Percentiles rank a stretch among this genome's conserved stretches.
Evolutionary conservation across 1,140 invertebrate genomes (phyloP).

Genomic region (Neodiprion virginianus): DNA sequence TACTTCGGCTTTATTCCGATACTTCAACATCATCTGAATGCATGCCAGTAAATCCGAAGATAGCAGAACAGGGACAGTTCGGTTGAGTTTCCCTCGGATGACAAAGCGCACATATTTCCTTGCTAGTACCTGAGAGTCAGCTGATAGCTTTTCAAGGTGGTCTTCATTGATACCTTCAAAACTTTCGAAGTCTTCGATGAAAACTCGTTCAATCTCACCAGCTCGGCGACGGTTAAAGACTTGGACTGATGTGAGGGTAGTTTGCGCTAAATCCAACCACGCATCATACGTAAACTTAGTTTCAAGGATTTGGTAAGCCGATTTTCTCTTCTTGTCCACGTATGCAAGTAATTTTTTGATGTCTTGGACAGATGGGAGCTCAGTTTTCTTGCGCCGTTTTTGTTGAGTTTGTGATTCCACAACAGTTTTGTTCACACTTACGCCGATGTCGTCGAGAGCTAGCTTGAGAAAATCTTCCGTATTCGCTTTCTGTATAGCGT

Average conservation of each 20-base stretch:
- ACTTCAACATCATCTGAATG: background rate
- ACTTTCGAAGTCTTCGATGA: slow-evolving; percentile 9
- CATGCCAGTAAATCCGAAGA: background rate
- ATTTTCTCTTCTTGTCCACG: slow-evolving; percentile 20
- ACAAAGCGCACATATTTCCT: slow-evolving; percentile 12
- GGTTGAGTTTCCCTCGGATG: slow-evolving; percentile 17
- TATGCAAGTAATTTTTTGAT: slow-evolving; percentile 28
- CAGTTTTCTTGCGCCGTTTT: slow-evolving; percentile 27
- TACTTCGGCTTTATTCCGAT: background rate
- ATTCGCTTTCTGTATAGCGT: slow-evolving; percentile 14
- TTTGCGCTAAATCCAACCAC: slow-evolving; percentile 18
- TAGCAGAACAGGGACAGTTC: slow-evolving; percentile 18
- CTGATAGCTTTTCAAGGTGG: slow-evolving; percentile 19
- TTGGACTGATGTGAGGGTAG: slow-evolving; percentile 13
- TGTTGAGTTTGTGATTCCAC: slow-evolving; percentile 27
- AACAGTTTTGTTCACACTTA: slow-evolving; percentile 33
- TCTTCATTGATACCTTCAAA: slow-evolving; percentile 11
- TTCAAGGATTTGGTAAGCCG: slow-evolving; percentile 11
- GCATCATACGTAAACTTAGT: slow-evolving; percentile 15
- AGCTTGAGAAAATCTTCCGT: slow-evolving; percentile 31
- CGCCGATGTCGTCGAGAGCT: slow-evolving; percentile 28
- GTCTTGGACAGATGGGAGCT: slow-evolving; percentile 28
- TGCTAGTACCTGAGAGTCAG: slow-evolving; percentile 22
- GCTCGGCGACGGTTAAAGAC: slow-evolving; percentile 26
- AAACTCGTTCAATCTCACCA: slow-evolving; percentile 23